Base-by-base conservation (phyloP, 2,888 invertebrate species). In the Tenthredo distinguenda region DNA sequence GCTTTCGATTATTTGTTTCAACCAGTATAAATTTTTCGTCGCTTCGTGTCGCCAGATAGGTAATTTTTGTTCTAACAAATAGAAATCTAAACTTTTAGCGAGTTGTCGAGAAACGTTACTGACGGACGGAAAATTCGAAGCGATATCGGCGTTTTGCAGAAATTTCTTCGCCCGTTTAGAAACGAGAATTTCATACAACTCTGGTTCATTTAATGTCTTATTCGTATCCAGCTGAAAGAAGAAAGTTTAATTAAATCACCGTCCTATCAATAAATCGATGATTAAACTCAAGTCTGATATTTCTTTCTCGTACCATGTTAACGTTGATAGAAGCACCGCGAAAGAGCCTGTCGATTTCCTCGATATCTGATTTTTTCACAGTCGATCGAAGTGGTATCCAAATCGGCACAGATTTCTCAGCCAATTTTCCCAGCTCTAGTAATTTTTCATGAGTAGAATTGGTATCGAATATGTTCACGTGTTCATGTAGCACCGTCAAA, bases 11-110 rank as follows among this genome's bases (percentile, higher is more conserved):
- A 95, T 93, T n/a, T 93, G 91, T 1, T 94, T 92, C 4, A 95
- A 87, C 94, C 95, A 95, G 26, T 90, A 89, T 86, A 95, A 93
- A 74, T 93, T 92, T 95, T 94, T 95, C 90, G 94, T 94, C 34
- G 94, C 93, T n/a, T 94, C 90, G 0, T 86, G 86, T 88, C 95
- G 94, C 85, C 94, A 94, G 9, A 90, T 88, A 34, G 91, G 84
- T 68, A 89, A 87, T 26, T 90, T 86, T 2, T 86, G 85, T 82
- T 87, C 87, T 84, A 92, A 91, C 58, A 87, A 87, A 18, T 90
- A 87, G 65, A 90, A 86, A 87, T 93, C 90, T 68, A 93, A 85
- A 83, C 89, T 89, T 6, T 86, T 84, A 10, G 88, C 87, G 65
- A 93, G 88, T 77, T 87, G 87, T 84, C 86, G 86, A 5, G 92